A percentile compares a stretch with the other conserved stretches of the same genome.
These are phyloP conservation scores for Saccostrea glomerata DNA, from an alignment of 1,140 invertebrate genomes.

Conservation along the genomic window DNA sequence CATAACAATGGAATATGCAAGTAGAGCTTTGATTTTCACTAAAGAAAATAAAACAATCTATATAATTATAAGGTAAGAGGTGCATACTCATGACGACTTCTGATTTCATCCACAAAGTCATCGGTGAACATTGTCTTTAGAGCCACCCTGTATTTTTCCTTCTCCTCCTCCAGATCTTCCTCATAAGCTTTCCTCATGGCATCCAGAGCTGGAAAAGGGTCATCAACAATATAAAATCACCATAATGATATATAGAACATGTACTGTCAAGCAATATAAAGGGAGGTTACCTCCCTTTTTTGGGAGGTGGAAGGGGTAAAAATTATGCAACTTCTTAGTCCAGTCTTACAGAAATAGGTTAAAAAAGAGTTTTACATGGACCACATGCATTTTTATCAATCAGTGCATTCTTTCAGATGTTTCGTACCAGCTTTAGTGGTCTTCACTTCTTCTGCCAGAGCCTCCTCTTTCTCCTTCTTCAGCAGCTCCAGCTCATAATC, in stretches of 20 bases:
- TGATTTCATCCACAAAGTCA: conserved; percentile 73
- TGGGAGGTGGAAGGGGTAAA: not conserved
- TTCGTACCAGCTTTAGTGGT: conserved; percentile 73
- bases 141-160: conserved; percentile 69
- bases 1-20: not conserved
- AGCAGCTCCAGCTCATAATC: conserved; percentile 70
- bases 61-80: too few species aligned
- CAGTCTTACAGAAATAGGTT: not conserved
- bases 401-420: not conserved
- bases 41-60: not conserved
- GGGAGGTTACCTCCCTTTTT: not conserved
- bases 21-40: not conserved
- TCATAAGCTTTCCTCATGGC: conserved; percentile 76
- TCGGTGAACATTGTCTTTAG: conserved; percentile 74
- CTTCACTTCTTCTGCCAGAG: conserved; percentile 73
- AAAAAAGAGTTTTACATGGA: too few species aligned
- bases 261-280: not conserved
- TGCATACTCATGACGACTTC: conserved; percentile 71
- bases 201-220: conserved; percentile 70
- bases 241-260: not conserved
- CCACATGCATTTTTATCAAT: not conserved
- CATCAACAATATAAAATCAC: not conserved
- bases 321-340: not conserved
- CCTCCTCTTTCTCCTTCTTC: conserved; percentile 74
- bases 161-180: conserved; percentile 72